Evolutionary conservation across 35 echinoderm and acorn worm genomes (phyloP).

Genomic region (Holothuria glaberrima): DNA sequence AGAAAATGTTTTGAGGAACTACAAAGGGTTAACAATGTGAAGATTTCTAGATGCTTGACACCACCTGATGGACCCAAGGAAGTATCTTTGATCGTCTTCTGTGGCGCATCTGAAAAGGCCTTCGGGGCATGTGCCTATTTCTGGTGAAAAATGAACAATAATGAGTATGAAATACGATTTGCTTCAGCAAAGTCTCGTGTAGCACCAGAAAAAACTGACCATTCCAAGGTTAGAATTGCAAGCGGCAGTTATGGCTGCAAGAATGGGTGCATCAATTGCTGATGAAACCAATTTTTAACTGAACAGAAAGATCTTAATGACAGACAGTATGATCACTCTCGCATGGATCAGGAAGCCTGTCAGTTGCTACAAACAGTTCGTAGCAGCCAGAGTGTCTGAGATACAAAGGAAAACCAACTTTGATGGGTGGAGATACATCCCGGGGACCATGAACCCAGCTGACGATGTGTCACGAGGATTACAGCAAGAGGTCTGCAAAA

Average conservation of each 20-base stretch:
- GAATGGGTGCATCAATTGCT: not conserved
- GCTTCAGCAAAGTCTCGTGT: slow-evolving; percentile 47
- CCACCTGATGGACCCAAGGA: not conserved
- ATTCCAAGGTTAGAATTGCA: slow-evolving; percentile 63
- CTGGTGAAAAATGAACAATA: slow-evolving; percentile 14
- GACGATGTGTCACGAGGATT: slow-evolving; percentile 56
- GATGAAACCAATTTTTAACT: not conserved
- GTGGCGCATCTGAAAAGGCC: slow-evolving; percentile 59
- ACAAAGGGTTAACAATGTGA: slow-evolving; percentile 31
- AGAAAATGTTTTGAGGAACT: not conserved
- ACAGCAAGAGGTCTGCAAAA: not conserved
- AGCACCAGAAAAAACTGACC: slow-evolving; percentile 56
- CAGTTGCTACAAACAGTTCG: slow-evolving; percentile 33
- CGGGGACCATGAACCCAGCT: slow-evolving; percentile 40
- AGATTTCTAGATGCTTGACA: slow-evolving; percentile 42
- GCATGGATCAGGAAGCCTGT: slow-evolving; percentile 28
- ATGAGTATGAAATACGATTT: slow-evolving; percentile 31
- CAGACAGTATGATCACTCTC: not conserved
- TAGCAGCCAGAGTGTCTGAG: slow-evolving; percentile 32
- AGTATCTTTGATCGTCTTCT: slow-evolving; percentile 13
- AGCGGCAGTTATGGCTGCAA: slow-evolving; percentile 47
- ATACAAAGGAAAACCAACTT: slow-evolving; percentile 19
- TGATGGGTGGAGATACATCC: slow-evolving; percentile 27
- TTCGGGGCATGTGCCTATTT: slow-evolving; percentile 59
- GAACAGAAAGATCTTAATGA: not conserved